A percentile compares a stretch with the other conserved stretches of the same genome.
Evolutionary conservation across 2,113 vertebrate species (phyloP).

Genomic region (Vombatus ursinus): DNA sequence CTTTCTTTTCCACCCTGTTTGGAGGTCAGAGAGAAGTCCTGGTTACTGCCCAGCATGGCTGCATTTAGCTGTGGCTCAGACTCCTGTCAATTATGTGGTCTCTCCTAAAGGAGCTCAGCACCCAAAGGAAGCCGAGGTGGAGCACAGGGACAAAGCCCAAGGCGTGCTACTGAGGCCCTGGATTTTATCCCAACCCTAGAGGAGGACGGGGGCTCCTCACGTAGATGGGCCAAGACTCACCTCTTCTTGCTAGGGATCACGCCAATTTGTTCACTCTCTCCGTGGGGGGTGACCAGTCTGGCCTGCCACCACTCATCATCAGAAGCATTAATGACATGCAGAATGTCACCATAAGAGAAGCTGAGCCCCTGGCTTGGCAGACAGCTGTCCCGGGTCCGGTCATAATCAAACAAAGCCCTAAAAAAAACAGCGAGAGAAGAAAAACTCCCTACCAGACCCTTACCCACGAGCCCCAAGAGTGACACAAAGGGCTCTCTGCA

Average conservation of each 20-base stretch:
- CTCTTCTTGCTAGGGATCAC: slow-evolving; percentile 99
- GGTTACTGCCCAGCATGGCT: background rate
- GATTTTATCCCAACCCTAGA: background rate
- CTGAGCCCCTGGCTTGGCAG: slow-evolving; percentile 98
- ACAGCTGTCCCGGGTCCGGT: slow-evolving; percentile 97
- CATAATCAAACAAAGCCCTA: slow-evolving; percentile 99
- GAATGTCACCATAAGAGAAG: slow-evolving; percentile 97
- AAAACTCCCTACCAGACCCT: background rate
- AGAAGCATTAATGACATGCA: slow-evolving; percentile 98
- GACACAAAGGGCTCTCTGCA: background rate
- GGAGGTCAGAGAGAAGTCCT: slow-evolving; percentile 65
- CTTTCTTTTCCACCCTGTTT: slow-evolving; percentile 94
- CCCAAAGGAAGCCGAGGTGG: too few species aligned
- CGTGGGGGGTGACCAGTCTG: slow-evolving; percentile 95
- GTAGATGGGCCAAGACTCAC: slow-evolving; percentile 78
- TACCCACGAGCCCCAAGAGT: background rate
- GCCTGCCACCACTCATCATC: slow-evolving; percentile 99
- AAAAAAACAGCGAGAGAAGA: slow-evolving; percentile 45
- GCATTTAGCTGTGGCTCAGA: background rate
- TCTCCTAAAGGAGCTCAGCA: background rate
- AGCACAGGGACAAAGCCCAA: too few species aligned
- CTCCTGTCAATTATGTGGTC: too few species aligned
- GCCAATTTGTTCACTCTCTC: slow-evolving; percentile 98
- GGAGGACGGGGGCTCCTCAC: background rate
- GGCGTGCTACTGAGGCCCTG: background rate